Evolutionary conservation across 2,888 invertebrate genomes (phyloP).

Genomic region (Mesochorus sp.): DNA sequence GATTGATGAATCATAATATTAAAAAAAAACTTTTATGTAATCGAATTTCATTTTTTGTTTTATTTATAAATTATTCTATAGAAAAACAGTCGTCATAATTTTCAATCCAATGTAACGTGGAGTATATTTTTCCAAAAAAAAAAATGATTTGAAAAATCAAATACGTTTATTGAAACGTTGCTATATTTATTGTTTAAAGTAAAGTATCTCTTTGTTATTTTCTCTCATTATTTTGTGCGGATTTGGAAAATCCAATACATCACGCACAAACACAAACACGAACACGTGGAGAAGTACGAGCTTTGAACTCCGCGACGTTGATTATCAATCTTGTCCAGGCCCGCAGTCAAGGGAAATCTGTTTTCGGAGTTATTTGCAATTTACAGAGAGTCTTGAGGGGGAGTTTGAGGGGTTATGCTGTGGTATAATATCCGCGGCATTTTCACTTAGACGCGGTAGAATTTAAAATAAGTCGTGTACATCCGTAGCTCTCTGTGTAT

Average conservation of each 20-base stretch:
- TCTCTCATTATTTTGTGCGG: neutral
- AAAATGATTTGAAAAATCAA: too few relatives aligned
- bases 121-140: too few relatives aligned
- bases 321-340: slow-evolving; percentile 37
- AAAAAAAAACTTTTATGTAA: too few relatives aligned
- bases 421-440: slow-evolving; percentile 41
- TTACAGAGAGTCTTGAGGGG: neutral
- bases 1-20: too few relatives aligned
- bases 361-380: slow-evolving; percentile 36
- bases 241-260: neutral
- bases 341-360: slow-evolving; percentile 11
- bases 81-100: too few relatives aligned
- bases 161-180: too few relatives aligned
- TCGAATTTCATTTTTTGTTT: too few relatives aligned
- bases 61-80: too few relatives aligned
- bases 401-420: neutral
- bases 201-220: neutral
- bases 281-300: neutral
- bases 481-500: too few relatives aligned
- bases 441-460: slow-evolving; percentile 7
- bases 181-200: too few relatives aligned
- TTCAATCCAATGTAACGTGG: too few relatives aligned
- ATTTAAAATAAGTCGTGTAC: slow-evolving; percentile 41
- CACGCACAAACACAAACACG: neutral
- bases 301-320: slow-evolving; percentile 29